Percentiles rank a stretch among this genome's conserved stretches.
phyloP scores from a whole-genome alignment of 1,140 invertebrate species.

The Forficula auricularia region DNA sequence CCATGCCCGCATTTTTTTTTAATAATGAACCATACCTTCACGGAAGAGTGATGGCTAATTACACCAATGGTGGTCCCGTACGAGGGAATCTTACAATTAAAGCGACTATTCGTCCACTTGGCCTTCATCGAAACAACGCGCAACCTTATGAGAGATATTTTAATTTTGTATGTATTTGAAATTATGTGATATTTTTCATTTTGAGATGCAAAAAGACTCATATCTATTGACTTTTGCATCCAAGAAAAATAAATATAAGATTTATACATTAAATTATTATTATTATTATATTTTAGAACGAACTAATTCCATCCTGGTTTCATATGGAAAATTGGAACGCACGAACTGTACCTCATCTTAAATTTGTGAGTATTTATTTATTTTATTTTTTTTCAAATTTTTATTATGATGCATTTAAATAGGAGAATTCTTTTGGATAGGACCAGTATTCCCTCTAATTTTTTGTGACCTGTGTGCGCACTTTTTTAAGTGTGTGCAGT shows the following conservation, averaged over 20 bases:
- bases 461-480: too few relatives aligned
- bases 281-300: slow-evolving; percentile 31
- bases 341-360: slow-evolving; percentile 39
- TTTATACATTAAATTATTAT: slow-evolving; percentile 1
- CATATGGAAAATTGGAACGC: slow-evolving; percentile 26
- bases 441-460: slow-evolving; percentile 47
- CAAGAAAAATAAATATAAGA: too few relatives aligned
- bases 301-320: slow-evolving; percentile 62
- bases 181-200: not conserved
- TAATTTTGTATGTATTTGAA: slow-evolving; percentile 48
- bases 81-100: slow-evolving; percentile 69
- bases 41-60: slow-evolving; percentile 82
- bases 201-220: too few relatives aligned
- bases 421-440: slow-evolving; percentile 66
- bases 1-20: slow-evolving; percentile 84
- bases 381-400: slow-evolving; percentile 16
- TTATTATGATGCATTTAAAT: slow-evolving; percentile 74
- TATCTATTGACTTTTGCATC: slow-evolving; percentile 1
- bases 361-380: slow-evolving; percentile 38
- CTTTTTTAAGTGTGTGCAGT: too few relatives aligned
- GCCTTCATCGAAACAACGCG: slow-evolving; percentile 7
- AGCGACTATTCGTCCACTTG: slow-evolving; percentile 51
- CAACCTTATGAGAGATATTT: slow-evolving; percentile 46
- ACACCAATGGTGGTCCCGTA: slow-evolving; percentile 70
- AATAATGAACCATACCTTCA: slow-evolving; percentile 63